phyloP scores from a whole-genome alignment of 1,140 invertebrate genomes.

The Zaprionus tsacasi region DNA sequence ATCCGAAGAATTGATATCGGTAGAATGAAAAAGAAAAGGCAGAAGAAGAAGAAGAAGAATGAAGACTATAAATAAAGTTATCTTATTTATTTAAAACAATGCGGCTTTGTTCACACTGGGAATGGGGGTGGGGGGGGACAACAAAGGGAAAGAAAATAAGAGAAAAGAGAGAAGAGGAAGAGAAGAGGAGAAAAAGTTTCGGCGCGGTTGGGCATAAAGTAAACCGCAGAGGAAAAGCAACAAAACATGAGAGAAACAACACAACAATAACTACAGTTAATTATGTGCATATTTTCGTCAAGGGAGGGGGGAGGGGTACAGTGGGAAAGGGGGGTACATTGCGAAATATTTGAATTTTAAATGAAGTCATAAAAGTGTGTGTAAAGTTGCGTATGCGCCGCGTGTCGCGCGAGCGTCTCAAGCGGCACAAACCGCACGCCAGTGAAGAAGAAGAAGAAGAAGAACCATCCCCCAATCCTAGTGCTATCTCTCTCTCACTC shows the following conservation, averaged over 20 bases:
- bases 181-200: not conserved
- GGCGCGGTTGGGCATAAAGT: slow-evolving; percentile 36
- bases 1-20: slow-evolving; percentile 6
- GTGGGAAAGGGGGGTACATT: slow-evolving; percentile 25
- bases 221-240: slow-evolving; percentile 44
- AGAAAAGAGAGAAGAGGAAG: not conserved
- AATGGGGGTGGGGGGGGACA: too few relatives aligned
- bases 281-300: slow-evolving; percentile 70
- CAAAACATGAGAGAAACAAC: slow-evolving; percentile 13
- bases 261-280: slow-evolving; percentile 51
- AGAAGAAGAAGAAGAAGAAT: slow-evolving; percentile 35
- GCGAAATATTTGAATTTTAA: slow-evolving; percentile 65
- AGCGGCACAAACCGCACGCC: slow-evolving; percentile 61
- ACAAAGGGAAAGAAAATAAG: not conserved
- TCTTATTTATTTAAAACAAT: slow-evolving; percentile 64
- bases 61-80: slow-evolving; percentile 79
- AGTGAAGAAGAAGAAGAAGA: slow-evolving; percentile 13
- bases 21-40: not conserved
- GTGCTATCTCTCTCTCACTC: not conserved
- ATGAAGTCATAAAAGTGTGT: slow-evolving; percentile 69
- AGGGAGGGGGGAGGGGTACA: not conserved
- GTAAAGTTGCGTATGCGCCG: slow-evolving; percentile 49
- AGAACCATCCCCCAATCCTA: slow-evolving; percentile 1
- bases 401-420: slow-evolving; percentile 5
- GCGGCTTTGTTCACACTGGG: not conserved